Base-by-base conservation (phyloP, 30 jellyfish, hydroid and myxozoan species). In the Aurelia coerulea region DNA sequence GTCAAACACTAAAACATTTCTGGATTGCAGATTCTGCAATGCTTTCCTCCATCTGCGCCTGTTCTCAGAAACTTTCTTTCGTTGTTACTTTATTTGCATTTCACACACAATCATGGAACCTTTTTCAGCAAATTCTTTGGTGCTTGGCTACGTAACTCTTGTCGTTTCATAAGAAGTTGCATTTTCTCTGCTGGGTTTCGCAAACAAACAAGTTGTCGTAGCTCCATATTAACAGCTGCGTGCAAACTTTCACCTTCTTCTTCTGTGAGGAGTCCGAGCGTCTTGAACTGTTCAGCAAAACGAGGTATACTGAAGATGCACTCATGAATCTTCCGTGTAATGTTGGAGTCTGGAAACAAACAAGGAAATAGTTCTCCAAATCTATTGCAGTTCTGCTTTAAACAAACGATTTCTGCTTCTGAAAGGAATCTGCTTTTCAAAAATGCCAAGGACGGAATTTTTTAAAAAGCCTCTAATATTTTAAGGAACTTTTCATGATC, bases 211-310 rank as follows among this genome's bases (percentile, higher is more conserved):
- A 80, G 74, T 51, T 63, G 87, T 64, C 70, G 74, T 64, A 63
- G 12, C 49, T 80, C 90, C 86, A 17, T 63, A 1, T 80, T 80
- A 0, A 80, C 41, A 18, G 72, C 42, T 10, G 74, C 67, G 50
- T 81, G 91, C 23, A 81, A 65, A 49, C 90, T 81, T 35, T 76
- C 87, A 18, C 87, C 87, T 76, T 76, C 87, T 76, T 76, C 87
- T 50, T 76, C 87, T 8, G 78, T 52, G 31, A 76, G 87, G 33
- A 76, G 60, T 52, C 91, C 88, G 14, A 69, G 46, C 7, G 91
- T 81, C 64, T 64, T 68, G 60, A 58, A 74, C 89, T 31, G 77
- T 42, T 81, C 71, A 34, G 51, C 87, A 69, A 81, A 81, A 17
- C 72, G 88, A 42, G 90, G 87, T 19, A 78, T 63, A 78, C 58